Percentiles rank a stretch among this genome's conserved stretches.
Conservation (phyloP, 23 tunicate species). For the Trididemnum miniatum region DNA sequence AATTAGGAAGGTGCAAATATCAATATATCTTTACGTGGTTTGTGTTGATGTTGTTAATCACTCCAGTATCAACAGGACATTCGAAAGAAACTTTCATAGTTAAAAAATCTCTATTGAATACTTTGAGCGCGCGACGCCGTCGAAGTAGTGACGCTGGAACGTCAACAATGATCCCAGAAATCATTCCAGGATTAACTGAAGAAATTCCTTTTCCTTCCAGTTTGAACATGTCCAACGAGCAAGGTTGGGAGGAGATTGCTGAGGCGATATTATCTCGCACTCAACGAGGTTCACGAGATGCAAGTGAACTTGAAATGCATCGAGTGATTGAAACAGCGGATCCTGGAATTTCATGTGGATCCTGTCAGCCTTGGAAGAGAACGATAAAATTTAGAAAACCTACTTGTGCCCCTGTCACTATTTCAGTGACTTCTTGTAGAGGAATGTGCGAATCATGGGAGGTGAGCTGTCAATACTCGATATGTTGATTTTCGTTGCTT, state of each 20-base stretch:
- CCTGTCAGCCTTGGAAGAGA: not conserved
- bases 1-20: too few relatives aligned
- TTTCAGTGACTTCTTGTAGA: not conserved
- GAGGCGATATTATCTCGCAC: not conserved
- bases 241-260: not conserved
- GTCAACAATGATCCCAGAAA: too few relatives aligned
- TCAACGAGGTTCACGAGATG: not conserved
- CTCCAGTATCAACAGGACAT: too few relatives aligned
- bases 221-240: not conserved
- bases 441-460: conserved; percentile 24
- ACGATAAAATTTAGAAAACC: not conserved
- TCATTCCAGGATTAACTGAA: not conserved
- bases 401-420: not conserved
- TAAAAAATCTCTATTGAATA: too few relatives aligned
- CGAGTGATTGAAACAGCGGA: not conserved
- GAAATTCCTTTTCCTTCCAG: not conserved
- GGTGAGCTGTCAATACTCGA: too few relatives aligned
- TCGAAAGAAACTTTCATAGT: too few relatives aligned
- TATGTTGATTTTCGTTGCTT: too few relatives aligned
- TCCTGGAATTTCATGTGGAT: not conserved
- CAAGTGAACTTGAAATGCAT: conserved; percentile 9
- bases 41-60: too few relatives aligned
- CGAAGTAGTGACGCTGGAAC: too few relatives aligned
- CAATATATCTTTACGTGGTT: too few relatives aligned
- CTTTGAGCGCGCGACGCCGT: too few relatives aligned